These are phyloP conservation scores for Thymallus thymallus DNA, from an alignment of 2,113 vertebrate species.

Conservation along the genomic window DNA sequence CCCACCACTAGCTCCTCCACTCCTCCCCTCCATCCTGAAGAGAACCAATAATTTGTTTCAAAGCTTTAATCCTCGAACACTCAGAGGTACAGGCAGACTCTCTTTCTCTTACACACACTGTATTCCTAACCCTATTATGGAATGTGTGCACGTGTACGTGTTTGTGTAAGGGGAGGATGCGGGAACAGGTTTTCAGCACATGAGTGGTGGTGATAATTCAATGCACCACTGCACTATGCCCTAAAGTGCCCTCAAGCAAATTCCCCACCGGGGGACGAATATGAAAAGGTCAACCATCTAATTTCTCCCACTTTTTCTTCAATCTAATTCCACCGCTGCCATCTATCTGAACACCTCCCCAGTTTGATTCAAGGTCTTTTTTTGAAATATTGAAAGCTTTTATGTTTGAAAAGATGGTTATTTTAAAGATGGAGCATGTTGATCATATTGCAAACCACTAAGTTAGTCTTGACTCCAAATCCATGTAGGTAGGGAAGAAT, in stretches of 20 bases:
- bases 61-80: conserved; percentile 53
- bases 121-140: conserved; percentile 60
- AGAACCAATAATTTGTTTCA: conserved; percentile 57
- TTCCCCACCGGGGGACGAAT: conserved; percentile 65
- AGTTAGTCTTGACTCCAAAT: no score
- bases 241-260: conserved; percentile 63
- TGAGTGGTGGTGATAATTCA: conserved; percentile 71
- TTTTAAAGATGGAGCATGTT: no score
- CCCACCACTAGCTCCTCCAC: conserved; percentile 20
- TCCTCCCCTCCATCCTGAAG: conserved; percentile 28
- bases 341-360: conserved; percentile 54
- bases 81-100: not conserved
- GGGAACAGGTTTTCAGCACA: conserved; percentile 53
- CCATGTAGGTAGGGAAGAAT: no score
- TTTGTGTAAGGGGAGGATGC: conserved; percentile 29
- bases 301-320: conserved; percentile 40
- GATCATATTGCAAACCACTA: no score
- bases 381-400: conserved; percentile 20
- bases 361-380: conserved; percentile 46
- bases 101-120: conserved; percentile 26
- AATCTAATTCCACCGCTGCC: conserved; percentile 61
- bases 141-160: no score
- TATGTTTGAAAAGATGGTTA: no score
- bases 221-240: conserved; percentile 57
- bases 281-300: conserved; percentile 73